Evolutionary conservation across 1,140 invertebrate species (phyloP), one percentile per base, ranked within the genome.

Genomic region (Hirudo medicinalis): DNA sequence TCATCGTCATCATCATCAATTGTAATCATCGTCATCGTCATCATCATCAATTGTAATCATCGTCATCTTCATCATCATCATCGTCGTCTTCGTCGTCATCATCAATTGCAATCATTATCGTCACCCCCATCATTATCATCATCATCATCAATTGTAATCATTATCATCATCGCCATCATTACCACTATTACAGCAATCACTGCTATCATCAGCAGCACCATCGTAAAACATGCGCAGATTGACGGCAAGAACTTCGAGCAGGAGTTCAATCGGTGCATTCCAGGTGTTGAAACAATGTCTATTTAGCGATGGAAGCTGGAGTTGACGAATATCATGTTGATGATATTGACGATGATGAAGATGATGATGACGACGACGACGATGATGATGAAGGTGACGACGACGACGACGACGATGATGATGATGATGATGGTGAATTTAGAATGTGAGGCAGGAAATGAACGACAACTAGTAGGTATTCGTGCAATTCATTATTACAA

Each of bases 61-160:
- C 67, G 32, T 40, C 67, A 68, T 40, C 67, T 5, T 40, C 67
- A 68, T 40, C 67, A 68, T 40, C 67, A 68, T 40, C 22, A 68
- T 40, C 67, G 25, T 68, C 67, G 32, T 68, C 67, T 8, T 40
- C 4, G 67, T 68, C 67, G 32, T 40, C 67, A 25, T 25, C 67
- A 68, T 36, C 40, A 11, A n/a, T n/a, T n/a, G n/a, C n/a, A n/a
- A n/a, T 40, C 67, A 40, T 40, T 22, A 40, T 40, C 67, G 20
- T 40, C 67, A 40, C 20, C 67, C 4, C 20, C 67, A 40, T 40
- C 67, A 40, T 40, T 22, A 40, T 40, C 8, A 43, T 43, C 67
- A 43, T 13, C 67, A 43, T 8, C 67, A 43, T 13, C 67, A 43
- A 1, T 25, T 36, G 29, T 11, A n/a, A 69, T 43, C 67, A 43